These are phyloP conservation scores for Ophioninae sp. DNA, from an alignment of 2,888 invertebrate genomes.

Conservation along the genomic window DNA sequence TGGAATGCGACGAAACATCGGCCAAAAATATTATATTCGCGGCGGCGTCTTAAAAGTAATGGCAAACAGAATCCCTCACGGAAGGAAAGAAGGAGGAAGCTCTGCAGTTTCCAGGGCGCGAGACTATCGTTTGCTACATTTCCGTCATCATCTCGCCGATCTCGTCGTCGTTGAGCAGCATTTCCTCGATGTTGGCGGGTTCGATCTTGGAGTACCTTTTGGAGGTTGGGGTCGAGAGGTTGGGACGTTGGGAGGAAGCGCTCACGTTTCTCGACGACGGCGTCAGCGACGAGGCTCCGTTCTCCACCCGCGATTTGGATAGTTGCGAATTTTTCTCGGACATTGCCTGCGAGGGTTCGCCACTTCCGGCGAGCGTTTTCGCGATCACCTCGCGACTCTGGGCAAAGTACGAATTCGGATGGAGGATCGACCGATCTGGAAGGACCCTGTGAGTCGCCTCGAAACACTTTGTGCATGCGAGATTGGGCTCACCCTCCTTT, in stretches of 20 bases:
- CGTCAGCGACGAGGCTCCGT: slow-evolving; percentile 18
- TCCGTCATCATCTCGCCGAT: slow-evolving; percentile 54
- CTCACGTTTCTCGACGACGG: slow-evolving; percentile 17
- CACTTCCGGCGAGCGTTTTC: slow-evolving; percentile 60
- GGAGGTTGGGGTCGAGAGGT: slow-evolving; percentile 38
- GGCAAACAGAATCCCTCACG: neutral
- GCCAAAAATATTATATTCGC: too few species aligned
- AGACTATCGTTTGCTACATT: slow-evolving; percentile 29
- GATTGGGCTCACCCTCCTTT: slow-evolving; percentile 90
- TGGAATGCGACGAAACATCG: too few species aligned
- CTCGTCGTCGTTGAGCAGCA: slow-evolving; percentile 70
- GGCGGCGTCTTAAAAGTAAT: neutral
- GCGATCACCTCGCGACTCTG: slow-evolving; percentile 86
- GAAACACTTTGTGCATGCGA: slow-evolving; percentile 95
- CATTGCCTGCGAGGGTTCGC: slow-evolving; percentile 16
- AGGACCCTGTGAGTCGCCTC: slow-evolving; percentile 86
- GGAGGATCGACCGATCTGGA: slow-evolving; percentile 88
- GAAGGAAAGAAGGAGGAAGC: slow-evolving; percentile 12
- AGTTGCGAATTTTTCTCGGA: slow-evolving; percentile 47
- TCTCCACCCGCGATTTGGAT: slow-evolving; percentile 39
- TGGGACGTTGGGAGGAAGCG: slow-evolving; percentile 4
- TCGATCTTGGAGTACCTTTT: slow-evolving; percentile 64
- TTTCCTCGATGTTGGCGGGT: slow-evolving; percentile 69
- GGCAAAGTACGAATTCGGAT: slow-evolving; percentile 96
- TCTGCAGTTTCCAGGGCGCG: neutral